Evolutionary conservation across 1,140 invertebrate genomes (phyloP).

Genomic region (Zaprionus ghesquierei): DNA sequence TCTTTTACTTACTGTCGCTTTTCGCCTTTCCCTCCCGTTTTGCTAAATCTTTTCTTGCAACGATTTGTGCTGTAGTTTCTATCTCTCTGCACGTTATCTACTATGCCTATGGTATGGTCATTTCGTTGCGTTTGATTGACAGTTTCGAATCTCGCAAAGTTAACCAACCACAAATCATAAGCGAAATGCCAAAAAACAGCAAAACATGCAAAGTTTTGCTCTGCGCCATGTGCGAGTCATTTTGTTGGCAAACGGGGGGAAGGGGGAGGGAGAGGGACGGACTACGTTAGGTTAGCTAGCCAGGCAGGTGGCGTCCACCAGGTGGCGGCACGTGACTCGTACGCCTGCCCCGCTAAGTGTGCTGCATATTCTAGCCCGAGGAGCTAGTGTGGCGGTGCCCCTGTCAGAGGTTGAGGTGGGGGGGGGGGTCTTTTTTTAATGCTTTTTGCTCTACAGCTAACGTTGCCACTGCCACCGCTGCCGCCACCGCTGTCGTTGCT

Average conservation of each 20-base stretch:
- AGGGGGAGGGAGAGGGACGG: not conserved
- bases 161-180: constrained; percentile 3
- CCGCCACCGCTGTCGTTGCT: no score
- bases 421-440: not conserved
- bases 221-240: not conserved
- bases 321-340: constrained; percentile 63
- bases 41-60: constrained; percentile 58
- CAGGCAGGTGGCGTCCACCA: constrained; percentile 1
- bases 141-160: not conserved
- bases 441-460: not conserved
- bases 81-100: no score
- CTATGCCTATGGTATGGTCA: not conserved
- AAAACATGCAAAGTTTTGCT: not conserved
- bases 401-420: not conserved
- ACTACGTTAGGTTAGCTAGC: not conserved
- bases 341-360: constrained; percentile 49
- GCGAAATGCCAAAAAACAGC: not conserved
- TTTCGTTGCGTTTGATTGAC: constrained; percentile 31
- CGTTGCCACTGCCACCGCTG: constrained; percentile 15
- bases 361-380: constrained; percentile 64
- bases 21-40: constrained; percentile 33
- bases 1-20: not conserved
- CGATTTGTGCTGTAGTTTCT: constrained; percentile 43
- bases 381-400: not conserved
- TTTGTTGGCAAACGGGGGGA: not conserved